Conservation (phyloP, 2,888 invertebrate species). For the Ophion ventricosus region DNA sequence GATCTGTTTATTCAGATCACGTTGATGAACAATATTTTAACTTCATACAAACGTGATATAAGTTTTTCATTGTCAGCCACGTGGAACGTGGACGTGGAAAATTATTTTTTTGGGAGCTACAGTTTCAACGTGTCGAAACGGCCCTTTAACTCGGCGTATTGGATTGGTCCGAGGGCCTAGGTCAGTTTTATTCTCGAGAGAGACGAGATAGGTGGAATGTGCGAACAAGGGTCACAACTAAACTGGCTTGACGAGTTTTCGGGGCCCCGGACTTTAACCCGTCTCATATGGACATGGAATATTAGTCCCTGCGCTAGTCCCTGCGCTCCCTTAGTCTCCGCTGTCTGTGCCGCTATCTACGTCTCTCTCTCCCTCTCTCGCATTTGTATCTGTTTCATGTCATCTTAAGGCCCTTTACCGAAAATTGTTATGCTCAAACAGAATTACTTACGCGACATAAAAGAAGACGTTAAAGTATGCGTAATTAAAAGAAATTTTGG, state of each 20-base stretch:
- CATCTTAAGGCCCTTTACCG: no score
- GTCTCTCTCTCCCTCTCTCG: no score
- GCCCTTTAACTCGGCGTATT: not conserved
- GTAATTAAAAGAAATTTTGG: no score
- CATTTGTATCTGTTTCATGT: no score
- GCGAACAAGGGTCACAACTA: conserved; percentile 6
- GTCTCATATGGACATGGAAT: not conserved
- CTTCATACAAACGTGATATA: no score
- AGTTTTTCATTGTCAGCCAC: not conserved
- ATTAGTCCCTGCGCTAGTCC: conserved; percentile 12
- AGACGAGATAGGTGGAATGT: not conserved
- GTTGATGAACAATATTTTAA: no score
- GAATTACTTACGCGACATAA: no score
- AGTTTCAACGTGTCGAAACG: not conserved
- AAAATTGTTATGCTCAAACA: no score
- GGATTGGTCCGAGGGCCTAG: conserved; percentile 6
- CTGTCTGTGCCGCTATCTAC: no score
- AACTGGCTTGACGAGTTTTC: conserved; percentile 39
- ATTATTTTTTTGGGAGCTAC: not conserved
- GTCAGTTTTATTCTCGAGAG: conserved; percentile 40
- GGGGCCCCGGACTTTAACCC: not conserved
- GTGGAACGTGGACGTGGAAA: no score
- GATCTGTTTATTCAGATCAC: no score
- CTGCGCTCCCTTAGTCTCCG: not conserved
- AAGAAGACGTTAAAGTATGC: no score